These are phyloP conservation scores for Hypomecis punctinalis DNA, from an alignment of 2,888 invertebrate genomes.

Conservation along the genomic window DNA sequence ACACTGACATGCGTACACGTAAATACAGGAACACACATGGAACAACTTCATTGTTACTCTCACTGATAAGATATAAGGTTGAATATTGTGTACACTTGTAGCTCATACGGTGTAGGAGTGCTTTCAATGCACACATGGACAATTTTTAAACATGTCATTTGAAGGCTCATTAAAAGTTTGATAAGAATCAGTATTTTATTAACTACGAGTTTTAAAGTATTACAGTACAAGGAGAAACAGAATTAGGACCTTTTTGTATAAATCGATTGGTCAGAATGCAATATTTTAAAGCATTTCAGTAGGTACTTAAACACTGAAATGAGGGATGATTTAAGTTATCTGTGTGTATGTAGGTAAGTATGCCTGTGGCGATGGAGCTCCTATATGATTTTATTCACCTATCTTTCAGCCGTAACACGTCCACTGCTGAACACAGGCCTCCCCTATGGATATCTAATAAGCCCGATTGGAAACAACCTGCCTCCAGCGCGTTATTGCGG, in stretches of 20 bases:
- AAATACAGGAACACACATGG: not conserved
- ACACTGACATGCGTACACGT: conserved; percentile 12
- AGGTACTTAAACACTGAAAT: too few relatives aligned
- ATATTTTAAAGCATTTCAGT: too few relatives aligned
- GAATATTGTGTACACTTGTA: not conserved
- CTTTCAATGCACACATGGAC: not conserved
- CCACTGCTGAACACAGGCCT: too few relatives aligned
- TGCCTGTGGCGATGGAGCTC: too few relatives aligned
- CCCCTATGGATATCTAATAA: too few relatives aligned
- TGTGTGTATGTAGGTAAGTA: too few relatives aligned
- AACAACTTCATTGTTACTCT: not conserved
- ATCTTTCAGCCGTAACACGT: too few relatives aligned
- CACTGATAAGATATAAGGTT: not conserved
- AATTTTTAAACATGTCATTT: conserved; percentile 4
- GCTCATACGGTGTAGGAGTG: not conserved
- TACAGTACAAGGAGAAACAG: not conserved
- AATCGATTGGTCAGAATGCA: too few relatives aligned
- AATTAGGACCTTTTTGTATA: not conserved
- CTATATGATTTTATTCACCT: too few relatives aligned
- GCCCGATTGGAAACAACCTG: too few relatives aligned
- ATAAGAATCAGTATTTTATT: conserved; percentile 17
- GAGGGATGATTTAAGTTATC: too few relatives aligned
- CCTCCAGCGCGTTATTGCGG: too few relatives aligned
- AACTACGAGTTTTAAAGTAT: not conserved
- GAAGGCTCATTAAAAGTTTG: conserved; percentile 11